Percentiles rank a stretch among this genome's conserved stretches.
Evolutionary conservation across 1,140 invertebrate species (phyloP).

Genomic region (Frieseomelitta varia): DNA sequence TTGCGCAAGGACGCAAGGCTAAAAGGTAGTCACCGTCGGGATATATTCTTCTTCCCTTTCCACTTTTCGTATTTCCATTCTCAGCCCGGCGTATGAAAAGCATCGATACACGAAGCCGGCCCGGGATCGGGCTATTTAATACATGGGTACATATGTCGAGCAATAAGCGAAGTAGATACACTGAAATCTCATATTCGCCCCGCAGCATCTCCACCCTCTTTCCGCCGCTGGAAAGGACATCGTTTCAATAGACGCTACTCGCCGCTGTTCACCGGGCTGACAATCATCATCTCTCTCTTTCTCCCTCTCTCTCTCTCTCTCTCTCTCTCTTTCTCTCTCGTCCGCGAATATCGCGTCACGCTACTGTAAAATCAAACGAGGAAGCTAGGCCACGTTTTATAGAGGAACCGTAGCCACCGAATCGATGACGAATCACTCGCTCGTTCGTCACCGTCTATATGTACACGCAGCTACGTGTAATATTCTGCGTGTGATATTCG

Average conservation of each 20-base stretch:
- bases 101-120: slow-evolving; percentile 9
- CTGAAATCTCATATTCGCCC: slow-evolving; percentile 58
- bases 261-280: background rate
- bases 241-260: slow-evolving; percentile 40
- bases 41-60: slow-evolving; percentile 44
- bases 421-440: background rate
- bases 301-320: too few species aligned
- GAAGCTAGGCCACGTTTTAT: background rate
- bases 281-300: background rate
- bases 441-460: background rate
- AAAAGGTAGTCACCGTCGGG: slow-evolving; percentile 39
- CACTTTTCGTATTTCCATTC: slow-evolving; percentile 20
- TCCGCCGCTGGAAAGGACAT: slow-evolving; percentile 37
- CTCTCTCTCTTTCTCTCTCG: background rate
- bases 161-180: slow-evolving; percentile 49
- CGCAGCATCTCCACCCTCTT: slow-evolving; percentile 32
- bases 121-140: slow-evolving; percentile 45
- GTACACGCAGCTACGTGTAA: too few species aligned
- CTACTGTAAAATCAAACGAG: slow-evolving; percentile 22
- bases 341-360: slow-evolving; percentile 10
- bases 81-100: slow-evolving; percentile 45
- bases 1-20: slow-evolving; percentile 4
- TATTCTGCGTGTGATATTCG: background rate
- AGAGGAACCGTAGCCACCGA: too few species aligned
- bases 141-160: slow-evolving; percentile 39